These are phyloP conservation scores for Leucoraja erinaceus DNA, from an alignment of 2,113 vertebrate species.

Conservation along the genomic window DNA sequence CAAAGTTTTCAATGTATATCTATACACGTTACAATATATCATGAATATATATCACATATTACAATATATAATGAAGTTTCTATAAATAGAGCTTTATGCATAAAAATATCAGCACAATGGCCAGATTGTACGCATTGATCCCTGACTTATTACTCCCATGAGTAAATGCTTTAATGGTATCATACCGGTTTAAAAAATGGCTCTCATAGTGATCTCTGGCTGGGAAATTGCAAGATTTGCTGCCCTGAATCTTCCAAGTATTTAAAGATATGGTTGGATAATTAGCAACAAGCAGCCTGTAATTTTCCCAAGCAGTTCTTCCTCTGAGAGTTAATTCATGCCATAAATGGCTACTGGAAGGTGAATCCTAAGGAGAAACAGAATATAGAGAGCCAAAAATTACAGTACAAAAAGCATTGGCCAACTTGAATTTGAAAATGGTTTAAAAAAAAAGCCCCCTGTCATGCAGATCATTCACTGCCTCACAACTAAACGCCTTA, in stretches of 20 bases:
- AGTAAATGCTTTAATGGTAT: not conserved
- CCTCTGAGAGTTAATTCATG: not conserved
- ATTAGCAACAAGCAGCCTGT: not conserved
- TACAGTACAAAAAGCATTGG: not conserved
- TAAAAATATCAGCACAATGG: too few species aligned
- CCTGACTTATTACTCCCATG: not conserved
- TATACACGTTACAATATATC: too few species aligned
- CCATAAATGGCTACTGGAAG: not conserved
- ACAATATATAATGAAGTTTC: too few species aligned
- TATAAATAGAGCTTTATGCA: too few species aligned
- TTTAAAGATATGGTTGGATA: not conserved
- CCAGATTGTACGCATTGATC: too few species aligned
- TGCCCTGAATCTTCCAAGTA: not conserved
- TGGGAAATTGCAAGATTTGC: not conserved
- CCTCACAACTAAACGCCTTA: too few species aligned
- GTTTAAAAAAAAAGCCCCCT: not conserved
- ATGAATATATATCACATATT: too few species aligned
- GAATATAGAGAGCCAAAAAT: not conserved
- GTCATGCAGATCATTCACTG: not conserved
- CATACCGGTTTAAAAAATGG: not conserved
- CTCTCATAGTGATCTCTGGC: not conserved
- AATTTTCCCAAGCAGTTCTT: not conserved
- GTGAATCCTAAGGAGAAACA: not conserved
- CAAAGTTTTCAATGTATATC: too few species aligned
- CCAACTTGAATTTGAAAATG: not conserved